These are phyloP conservation scores for Trichogramma dendrolimi DNA, from an alignment of 2,888 invertebrate genomes.

Conservation along the genomic window DNA sequence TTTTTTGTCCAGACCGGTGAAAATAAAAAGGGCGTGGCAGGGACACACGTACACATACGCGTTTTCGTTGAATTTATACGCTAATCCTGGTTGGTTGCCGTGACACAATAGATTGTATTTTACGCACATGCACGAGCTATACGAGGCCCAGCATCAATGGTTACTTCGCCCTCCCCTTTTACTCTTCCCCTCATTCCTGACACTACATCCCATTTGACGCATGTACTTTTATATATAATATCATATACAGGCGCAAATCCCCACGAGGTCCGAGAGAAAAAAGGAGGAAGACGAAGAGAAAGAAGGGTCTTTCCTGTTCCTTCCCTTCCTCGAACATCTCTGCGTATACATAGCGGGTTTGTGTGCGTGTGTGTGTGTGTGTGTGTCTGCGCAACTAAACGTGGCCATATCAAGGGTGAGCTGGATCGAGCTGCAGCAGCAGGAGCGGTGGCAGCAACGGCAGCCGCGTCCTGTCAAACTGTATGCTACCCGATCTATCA, in stretches of 20 bases:
- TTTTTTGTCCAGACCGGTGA: too few species aligned
- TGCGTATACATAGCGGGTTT: too few species aligned
- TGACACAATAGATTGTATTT: slow-evolving; percentile 21
- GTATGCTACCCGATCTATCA: slow-evolving; percentile 48
- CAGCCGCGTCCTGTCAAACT: slow-evolving; percentile 23
- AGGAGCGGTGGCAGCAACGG: neutral
- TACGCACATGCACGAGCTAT: too few species aligned
- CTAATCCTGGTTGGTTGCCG: slow-evolving; percentile 44
- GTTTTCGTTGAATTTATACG: slow-evolving; percentile 32
- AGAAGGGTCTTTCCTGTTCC: slow-evolving; percentile 11
- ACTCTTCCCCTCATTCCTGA: slow-evolving; percentile 4
- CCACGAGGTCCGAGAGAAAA: slow-evolving; percentile 7
- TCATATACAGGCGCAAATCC: neutral
- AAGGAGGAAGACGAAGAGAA: neutral
- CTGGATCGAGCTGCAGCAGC: too few species aligned
- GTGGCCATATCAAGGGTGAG: too few species aligned
- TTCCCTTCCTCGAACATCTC: neutral
- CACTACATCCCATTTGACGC: too few species aligned
- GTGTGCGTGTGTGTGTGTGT: too few species aligned
- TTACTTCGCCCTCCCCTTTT: slow-evolving; percentile 9
- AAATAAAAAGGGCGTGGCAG: too few species aligned
- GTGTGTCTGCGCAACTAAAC: too few species aligned
- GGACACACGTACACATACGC: too few species aligned
- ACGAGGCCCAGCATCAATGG: too few species aligned
- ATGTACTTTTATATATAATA: too few species aligned